Percentiles rank a stretch among this genome's conserved stretches.
Evolutionary conservation across 2,113 vertebrate genomes (phyloP).

Genomic region (Corvus hawaiiensis): DNA sequence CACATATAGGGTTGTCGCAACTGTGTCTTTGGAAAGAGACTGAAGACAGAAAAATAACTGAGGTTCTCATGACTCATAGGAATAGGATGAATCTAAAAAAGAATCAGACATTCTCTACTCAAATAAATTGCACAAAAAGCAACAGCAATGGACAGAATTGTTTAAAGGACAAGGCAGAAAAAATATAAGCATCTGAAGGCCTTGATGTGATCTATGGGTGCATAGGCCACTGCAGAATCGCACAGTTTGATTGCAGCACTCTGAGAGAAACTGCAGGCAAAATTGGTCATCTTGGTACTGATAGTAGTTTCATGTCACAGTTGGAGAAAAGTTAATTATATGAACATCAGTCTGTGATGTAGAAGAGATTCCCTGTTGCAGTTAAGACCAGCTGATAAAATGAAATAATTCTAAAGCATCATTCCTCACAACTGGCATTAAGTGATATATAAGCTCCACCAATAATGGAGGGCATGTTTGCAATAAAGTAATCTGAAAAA

Average conservation of each 20-base stretch:
- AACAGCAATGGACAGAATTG: not conserved
- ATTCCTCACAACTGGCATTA: not conserved
- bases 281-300: not conserved
- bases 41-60: not conserved
- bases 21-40: not conserved
- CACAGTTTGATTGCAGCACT: not conserved
- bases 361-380: not conserved
- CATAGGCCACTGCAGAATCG: not conserved
- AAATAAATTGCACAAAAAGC: not conserved
- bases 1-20: not conserved
- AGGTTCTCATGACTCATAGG: not conserved
- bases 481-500: not conserved
- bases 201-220: rapidly evolving
- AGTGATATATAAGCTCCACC: not conserved
- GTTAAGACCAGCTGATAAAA: not conserved
- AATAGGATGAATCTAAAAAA: not conserved
- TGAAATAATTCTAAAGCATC: not conserved
- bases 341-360: not conserved
- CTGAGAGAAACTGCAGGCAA: not conserved
- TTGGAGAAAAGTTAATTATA: not conserved
- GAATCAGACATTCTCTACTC: not conserved
- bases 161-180: not conserved
- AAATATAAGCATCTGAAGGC: not conserved
- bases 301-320: not conserved
- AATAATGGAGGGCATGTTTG: not conserved